Conservation (phyloP, 64 coral and sea anemone genomes). For the Cladopsammia gracilis region DNA sequence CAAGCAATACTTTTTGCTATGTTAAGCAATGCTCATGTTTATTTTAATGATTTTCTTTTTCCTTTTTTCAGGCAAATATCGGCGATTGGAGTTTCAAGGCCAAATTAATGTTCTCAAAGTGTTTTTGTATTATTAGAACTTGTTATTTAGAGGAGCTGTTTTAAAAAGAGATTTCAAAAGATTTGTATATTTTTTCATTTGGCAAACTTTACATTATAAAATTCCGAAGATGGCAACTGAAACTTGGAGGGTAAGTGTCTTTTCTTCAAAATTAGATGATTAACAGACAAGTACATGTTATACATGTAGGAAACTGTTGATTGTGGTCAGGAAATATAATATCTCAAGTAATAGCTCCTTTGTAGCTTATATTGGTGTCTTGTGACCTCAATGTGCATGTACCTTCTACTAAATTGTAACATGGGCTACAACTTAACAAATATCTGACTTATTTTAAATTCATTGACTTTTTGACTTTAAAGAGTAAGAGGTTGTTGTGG, state of each 20-base stretch:
- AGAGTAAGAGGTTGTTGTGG: too few species aligned
- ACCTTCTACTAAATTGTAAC: too few species aligned
- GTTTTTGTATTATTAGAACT: conserved; percentile 33
- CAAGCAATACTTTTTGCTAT: too few species aligned
- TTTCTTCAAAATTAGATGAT: not conserved
- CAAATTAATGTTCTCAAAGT: conserved; percentile 49
- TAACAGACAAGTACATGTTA: not conserved
- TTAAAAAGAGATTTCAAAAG: conserved; percentile 59
- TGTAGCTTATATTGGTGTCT: too few species aligned
- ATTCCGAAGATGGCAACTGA: conserved; percentile 81
- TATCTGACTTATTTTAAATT: too few species aligned
- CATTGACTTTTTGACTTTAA: too few species aligned
- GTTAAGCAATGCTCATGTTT: too few species aligned
- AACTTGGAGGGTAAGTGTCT: conserved; percentile 76
- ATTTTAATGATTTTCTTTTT: not conserved
- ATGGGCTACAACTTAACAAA: too few species aligned
- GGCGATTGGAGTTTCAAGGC: conserved; percentile 40
- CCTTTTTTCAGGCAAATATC: conserved; percentile 14
- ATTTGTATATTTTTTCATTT: conserved; percentile 73
- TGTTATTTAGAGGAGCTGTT: conserved; percentile 57
- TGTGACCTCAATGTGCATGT: too few species aligned
- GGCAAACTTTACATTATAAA: conserved; percentile 37
- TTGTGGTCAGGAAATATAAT: too few species aligned
- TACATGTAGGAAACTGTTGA: too few species aligned
- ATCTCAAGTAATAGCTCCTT: too few species aligned